phyloP scores from a whole-genome alignment of 2,113 vertebrate species.

The Pelmatolapia mariae region DNA sequence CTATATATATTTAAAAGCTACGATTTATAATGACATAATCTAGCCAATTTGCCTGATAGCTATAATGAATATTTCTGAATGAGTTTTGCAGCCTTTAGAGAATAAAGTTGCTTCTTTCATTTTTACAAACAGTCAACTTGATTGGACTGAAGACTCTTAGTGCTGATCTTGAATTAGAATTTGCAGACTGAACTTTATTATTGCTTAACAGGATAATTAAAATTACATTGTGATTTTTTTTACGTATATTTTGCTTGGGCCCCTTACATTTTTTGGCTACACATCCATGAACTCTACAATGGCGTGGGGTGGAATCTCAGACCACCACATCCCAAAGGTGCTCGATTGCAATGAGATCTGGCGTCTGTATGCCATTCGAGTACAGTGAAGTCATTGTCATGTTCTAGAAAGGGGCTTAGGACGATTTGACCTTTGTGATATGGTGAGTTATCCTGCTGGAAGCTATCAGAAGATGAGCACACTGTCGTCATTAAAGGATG shows the following conservation, averaged over 20 bases:
- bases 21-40: background rate
- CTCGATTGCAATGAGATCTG: background rate
- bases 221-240: background rate
- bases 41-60: background rate
- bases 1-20: background rate
- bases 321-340: background rate
- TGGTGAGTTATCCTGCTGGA: background rate
- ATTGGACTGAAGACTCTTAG: background rate
- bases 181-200: background rate
- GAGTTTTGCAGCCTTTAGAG: background rate
- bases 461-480: background rate
- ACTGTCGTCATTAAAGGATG: background rate
- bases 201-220: background rate
- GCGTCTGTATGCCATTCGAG: background rate
- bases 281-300: background rate
- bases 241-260: background rate
- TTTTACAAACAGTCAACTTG: background rate
- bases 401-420: background rate
- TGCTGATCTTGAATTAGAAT: background rate
- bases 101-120: background rate
- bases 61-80: background rate
- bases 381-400: background rate
- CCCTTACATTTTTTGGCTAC: background rate
- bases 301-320: background rate
- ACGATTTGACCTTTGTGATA: background rate